Evolutionary conservation across 1,140 invertebrate species (phyloP).

Genomic region (Chlorops oryzae): DNA sequence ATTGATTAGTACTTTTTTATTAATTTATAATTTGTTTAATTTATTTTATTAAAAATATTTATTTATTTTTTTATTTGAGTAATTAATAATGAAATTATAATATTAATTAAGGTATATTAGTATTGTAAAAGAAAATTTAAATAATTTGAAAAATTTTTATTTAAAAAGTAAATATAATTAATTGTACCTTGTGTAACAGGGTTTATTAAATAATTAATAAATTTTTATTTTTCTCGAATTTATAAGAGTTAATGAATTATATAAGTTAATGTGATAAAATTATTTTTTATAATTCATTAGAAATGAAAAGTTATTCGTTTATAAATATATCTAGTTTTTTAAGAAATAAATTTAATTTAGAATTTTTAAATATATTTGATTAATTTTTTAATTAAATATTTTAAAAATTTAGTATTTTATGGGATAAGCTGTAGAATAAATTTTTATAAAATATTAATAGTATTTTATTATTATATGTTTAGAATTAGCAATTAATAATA

Average conservation of each 20-base stretch:
- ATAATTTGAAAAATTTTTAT: slow-evolving; percentile 45
- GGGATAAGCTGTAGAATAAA: no score
- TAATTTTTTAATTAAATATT: slow-evolving; percentile 49
- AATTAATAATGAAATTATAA: no score
- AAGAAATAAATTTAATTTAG: slow-evolving; percentile 56
- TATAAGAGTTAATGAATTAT: no score
- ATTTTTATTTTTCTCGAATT: slow-evolving; percentile 52
- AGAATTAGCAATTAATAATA: slow-evolving; percentile 40
- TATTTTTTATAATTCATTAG: slow-evolving; percentile 55
- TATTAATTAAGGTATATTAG: slow-evolving; percentile 49
- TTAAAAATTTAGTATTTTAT: no score
- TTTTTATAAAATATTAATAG: slow-evolving; percentile 35
- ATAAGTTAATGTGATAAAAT: slow-evolving; percentile 53
- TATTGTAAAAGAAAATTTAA: slow-evolving; percentile 43
- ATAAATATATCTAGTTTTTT: slow-evolving; percentile 60
- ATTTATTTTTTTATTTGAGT: slow-evolving; percentile 44
- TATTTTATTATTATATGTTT: slow-evolving; percentile 39
- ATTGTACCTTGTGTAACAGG: slow-evolving; percentile 62
- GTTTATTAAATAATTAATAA: slow-evolving; percentile 54
- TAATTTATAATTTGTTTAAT: slow-evolving; percentile 10
- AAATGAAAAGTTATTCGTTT: slow-evolving; percentile 58
- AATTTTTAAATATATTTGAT: slow-evolving; percentile 41
- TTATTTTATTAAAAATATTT: slow-evolving; percentile 40
- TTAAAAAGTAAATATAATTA: slow-evolving; percentile 52
- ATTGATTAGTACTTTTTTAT: slow-evolving; percentile 45